These are phyloP conservation scores for Hipparchia semele DNA, from an alignment of 2,888 invertebrate species.

Conservation along the genomic window DNA sequence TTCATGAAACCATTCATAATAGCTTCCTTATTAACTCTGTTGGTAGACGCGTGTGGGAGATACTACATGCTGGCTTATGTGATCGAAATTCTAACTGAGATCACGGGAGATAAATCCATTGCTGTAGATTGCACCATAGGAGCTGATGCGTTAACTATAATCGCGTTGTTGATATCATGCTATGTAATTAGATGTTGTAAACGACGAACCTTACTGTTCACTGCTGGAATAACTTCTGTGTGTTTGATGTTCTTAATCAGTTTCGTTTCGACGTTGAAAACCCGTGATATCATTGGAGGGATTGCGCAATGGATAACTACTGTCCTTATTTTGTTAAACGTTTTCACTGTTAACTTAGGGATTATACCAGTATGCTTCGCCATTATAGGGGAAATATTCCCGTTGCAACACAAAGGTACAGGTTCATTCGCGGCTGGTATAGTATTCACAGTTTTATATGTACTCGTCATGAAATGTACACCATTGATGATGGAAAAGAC, in stretches of 20 bases:
- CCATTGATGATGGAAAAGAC: conserved; percentile 49
- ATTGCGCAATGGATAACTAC: conserved; percentile 47
- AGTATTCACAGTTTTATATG: conserved; percentile 48
- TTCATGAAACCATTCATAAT: conserved; percentile 51
- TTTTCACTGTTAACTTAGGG: conserved; percentile 23
- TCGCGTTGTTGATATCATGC: conserved; percentile 46
- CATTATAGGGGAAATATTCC: conserved; percentile 51
- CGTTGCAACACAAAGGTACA: conserved; percentile 52
- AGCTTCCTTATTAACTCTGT: conserved; percentile 45
- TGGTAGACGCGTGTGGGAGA: conserved; percentile 51
- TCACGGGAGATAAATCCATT: conserved; percentile 47
- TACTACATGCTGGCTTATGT: conserved; percentile 52
- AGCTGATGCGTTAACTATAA: conserved; percentile 47
- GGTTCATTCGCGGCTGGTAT: conserved; percentile 49
- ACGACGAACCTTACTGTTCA: conserved; percentile 50
- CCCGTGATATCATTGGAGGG: conserved; percentile 31
- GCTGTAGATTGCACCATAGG: conserved; percentile 52
- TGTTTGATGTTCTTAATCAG: conserved; percentile 48
- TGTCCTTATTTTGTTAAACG: conserved; percentile 31
- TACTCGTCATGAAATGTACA: conserved; percentile 50
- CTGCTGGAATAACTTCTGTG: conserved; percentile 44
- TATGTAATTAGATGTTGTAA: conserved; percentile 47
- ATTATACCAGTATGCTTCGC: conserved; percentile 33
- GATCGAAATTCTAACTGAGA: conserved; percentile 50
- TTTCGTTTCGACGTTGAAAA: conserved; percentile 45